These are phyloP conservation scores for Ormyrus labotus DNA, from an alignment of 2,888 invertebrate genomes.

Conservation along the genomic window DNA sequence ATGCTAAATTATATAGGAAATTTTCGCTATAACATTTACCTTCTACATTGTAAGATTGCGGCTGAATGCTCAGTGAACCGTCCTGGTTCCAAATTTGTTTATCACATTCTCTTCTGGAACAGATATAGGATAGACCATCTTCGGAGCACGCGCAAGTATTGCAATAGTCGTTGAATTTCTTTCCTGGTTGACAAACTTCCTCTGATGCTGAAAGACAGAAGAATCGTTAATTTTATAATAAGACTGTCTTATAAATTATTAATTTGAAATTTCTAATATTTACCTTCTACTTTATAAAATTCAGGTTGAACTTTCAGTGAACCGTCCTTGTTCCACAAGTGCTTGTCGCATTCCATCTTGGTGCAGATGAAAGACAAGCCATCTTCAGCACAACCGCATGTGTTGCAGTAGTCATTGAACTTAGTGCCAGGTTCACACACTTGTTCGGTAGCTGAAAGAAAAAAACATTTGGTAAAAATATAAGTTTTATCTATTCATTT, in stretches of 20 bases:
- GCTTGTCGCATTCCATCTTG: constrained; percentile 61
- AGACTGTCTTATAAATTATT: background rate
- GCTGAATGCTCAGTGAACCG: background rate
- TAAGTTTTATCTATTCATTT: too few species aligned
- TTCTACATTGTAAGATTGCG: too few species aligned
- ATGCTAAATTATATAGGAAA: background rate
- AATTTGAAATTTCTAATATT: background rate
- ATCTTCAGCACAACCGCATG: constrained; percentile 77
- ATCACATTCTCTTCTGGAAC: constrained; percentile 59
- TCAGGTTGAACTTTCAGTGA: background rate
- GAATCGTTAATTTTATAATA: too few species aligned
- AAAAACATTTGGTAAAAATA: too few species aligned
- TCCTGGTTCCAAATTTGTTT: constrained; percentile 38
- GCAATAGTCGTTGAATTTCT: constrained; percentile 75
- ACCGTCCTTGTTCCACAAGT: constrained; percentile 19
- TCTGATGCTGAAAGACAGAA: background rate
- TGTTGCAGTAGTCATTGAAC: constrained; percentile 77
- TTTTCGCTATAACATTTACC: constrained; percentile 69
- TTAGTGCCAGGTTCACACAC: constrained; percentile 57
- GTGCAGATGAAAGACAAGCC: constrained; percentile 77
- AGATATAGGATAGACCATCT: constrained; percentile 66
- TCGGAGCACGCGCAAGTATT: constrained; percentile 78
- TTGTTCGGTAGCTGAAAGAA: too few species aligned
- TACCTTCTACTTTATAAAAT: background rate
- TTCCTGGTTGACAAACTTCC: constrained; percentile 11